Evolutionary conservation across 1,140 invertebrate genomes (phyloP).

Genomic region (Drosophila orena): DNA sequence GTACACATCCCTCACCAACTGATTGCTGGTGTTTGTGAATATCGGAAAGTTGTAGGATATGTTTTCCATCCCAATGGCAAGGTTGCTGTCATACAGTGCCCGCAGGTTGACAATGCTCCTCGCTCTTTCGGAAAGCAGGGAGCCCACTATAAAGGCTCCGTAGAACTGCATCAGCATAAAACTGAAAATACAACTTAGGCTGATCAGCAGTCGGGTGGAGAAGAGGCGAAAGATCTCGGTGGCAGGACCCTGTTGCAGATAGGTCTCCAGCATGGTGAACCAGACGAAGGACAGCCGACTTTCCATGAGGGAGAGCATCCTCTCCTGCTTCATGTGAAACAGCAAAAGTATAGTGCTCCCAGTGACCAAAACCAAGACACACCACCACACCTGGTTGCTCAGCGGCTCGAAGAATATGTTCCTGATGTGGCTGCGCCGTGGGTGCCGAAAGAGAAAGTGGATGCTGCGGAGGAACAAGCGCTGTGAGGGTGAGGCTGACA

Average conservation of each 20-base stretch:
- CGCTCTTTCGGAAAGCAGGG: constrained; percentile 86
- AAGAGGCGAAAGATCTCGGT: constrained; percentile 50
- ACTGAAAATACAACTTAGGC: constrained; percentile 86
- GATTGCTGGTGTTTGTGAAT: constrained; percentile 75
- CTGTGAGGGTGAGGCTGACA: not conserved
- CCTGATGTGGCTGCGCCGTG: constrained; percentile 84
- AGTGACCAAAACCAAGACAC: constrained; percentile 49
- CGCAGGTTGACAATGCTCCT: constrained; percentile 86
- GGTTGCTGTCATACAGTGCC: constrained; percentile 86
- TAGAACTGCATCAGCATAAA: constrained; percentile 88
- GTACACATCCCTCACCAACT: constrained; percentile 56
- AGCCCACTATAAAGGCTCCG: constrained; percentile 88
- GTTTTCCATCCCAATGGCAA: constrained; percentile 86
- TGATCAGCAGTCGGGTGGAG: constrained; percentile 83
- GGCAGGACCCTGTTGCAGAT: constrained; percentile 69
- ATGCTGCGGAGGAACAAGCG: constrained; percentile 38
- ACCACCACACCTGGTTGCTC: constrained; percentile 84
- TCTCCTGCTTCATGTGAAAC: constrained; percentile 50
- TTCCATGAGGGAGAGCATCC: constrained; percentile 15
- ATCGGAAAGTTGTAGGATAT: constrained; percentile 85
- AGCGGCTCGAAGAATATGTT: constrained; percentile 86
- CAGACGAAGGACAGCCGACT: constrained; percentile 47
- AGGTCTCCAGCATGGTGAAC: constrained; percentile 73
- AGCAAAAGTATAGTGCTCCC: constrained; percentile 56
- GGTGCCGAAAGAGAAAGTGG: constrained; percentile 86